Evolutionary conservation across 1,140 invertebrate genomes (phyloP).

Genomic region (Caenorhabditis elegans): WBcel235 BX284604.4:5020001-5020500

Average conservation of each 20-base stretch:
- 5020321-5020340: no score
- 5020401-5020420: no score
- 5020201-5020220: conserved; percentile 32
- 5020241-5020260: no score
- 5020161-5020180: conserved; percentile 39
- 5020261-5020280: background rate
- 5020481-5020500: background rate
- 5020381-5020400: no score
- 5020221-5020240: background rate
- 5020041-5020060: conserved; percentile 26
- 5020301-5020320: no score
- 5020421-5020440: no score
- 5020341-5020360: no score
- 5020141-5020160: conserved; percentile 28
- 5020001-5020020: conserved; percentile 26
- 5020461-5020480: background rate
- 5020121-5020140: conserved; percentile 23
- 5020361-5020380: no score
- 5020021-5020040: conserved; percentile 22
- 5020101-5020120: background rate
- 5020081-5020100: background rate
- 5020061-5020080: conserved; percentile 4
- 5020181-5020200: conserved; percentile 19
- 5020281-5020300: no score
- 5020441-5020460: background rate